Evolutionary conservation across 2,888 invertebrate species (phyloP).

Genomic region (Synergus itoensis): DNA sequence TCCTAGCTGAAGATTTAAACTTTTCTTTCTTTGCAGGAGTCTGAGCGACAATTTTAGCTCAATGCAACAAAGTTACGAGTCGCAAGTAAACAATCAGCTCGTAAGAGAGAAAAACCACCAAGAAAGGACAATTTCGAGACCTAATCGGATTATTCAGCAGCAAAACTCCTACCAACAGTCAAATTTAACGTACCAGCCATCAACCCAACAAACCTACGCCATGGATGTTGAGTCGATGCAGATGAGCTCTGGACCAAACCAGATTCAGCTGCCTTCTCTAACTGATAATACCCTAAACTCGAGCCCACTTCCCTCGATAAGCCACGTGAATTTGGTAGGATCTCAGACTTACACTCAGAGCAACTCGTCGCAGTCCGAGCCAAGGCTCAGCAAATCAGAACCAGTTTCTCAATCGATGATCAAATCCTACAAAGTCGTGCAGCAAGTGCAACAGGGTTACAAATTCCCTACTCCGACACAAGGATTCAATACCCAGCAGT

Average conservation of each 20-base stretch:
- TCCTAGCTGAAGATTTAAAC: neutral
- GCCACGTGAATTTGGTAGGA: constrained; percentile 56
- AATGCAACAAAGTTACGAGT: constrained; percentile 62
- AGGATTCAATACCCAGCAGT: constrained; percentile 69
- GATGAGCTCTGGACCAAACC: constrained; percentile 62
- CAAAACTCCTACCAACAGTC: constrained; percentile 66
- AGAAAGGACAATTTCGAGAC: constrained; percentile 62
- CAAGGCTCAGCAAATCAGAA: constrained; percentile 60
- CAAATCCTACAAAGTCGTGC: constrained; percentile 71
- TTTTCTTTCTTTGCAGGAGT: constrained; percentile 49
- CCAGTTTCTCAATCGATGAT: constrained; percentile 60
- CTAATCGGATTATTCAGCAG: constrained; percentile 62
- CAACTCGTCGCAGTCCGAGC: constrained; percentile 48
- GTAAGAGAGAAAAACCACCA: constrained; percentile 64
- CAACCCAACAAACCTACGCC: constrained; percentile 63
- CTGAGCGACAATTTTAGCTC: constrained; percentile 58
- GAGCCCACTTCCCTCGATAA: constrained; percentile 44
- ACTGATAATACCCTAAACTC: constrained; percentile 59
- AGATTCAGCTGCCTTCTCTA: constrained; percentile 62
- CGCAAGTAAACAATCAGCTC: constrained; percentile 56
- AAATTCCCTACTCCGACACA: constrained; percentile 69
- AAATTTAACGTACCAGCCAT: constrained; percentile 63
- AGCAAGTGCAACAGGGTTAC: constrained; percentile 70
- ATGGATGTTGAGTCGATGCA: constrained; percentile 70
- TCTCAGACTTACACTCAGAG: constrained; percentile 62